Evolutionary conservation across 2,888 invertebrate genomes (phyloP).

Genomic region (Trichogramma dendrolimi): DNA sequence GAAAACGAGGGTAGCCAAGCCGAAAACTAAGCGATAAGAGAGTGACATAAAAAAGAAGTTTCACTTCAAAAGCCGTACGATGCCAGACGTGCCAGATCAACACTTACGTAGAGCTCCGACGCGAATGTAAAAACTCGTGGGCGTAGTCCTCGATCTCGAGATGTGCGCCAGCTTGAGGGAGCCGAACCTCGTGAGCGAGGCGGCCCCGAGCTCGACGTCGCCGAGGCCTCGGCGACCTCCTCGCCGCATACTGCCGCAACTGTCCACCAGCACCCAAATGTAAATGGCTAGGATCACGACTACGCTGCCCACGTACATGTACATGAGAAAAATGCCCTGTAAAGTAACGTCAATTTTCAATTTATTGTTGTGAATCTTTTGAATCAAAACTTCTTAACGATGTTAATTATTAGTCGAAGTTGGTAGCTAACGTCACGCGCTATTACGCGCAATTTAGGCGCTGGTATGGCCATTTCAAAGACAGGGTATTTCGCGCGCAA

Average conservation of each 20-base stretch:
- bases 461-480: no score
- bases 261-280: slow-evolving; percentile 56
- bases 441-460: no score
- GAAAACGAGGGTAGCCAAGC: slow-evolving; percentile 56
- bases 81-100: neutral
- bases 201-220: slow-evolving; percentile 52
- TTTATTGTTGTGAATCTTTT: neutral
- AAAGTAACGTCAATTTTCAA: slow-evolving; percentile 1
- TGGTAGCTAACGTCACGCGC: no score
- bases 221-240: slow-evolving; percentile 38
- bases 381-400: no score
- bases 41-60: neutral
- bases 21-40: slow-evolving; percentile 51
- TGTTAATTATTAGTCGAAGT: no score
- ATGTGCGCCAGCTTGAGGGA: slow-evolving; percentile 57
- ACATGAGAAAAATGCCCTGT: slow-evolving; percentile 56
- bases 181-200: slow-evolving; percentile 53
- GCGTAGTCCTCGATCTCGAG: slow-evolving; percentile 52
- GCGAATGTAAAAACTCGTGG: slow-evolving; percentile 56
- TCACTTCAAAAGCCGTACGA: neutral
- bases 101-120: slow-evolving; percentile 55
- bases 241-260: slow-evolving; percentile 51
- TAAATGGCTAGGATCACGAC: slow-evolving; percentile 57
- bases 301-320: slow-evolving; percentile 56
- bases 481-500: no score